Base-by-base conservation (phyloP, 1,140 invertebrate genomes). In the Chrysoperla carnea region DNA sequence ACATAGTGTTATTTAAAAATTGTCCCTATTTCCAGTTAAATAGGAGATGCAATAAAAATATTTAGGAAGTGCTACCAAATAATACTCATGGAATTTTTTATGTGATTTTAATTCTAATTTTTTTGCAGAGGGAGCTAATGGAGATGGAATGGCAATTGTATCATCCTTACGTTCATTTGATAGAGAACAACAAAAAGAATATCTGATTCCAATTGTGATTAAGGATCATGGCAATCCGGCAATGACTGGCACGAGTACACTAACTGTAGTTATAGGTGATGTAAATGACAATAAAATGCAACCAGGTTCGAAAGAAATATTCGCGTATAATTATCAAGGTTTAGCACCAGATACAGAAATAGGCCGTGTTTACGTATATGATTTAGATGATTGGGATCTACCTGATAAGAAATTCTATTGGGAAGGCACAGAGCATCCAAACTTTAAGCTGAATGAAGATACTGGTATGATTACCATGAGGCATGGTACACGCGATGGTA, bases 231-330 rank as follows among this genome's bases (percentile, higher is more conserved):
- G 82, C 39, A 87, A 76, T 56, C 85, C 80, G 8, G 80, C 82
- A 0, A 90, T 92, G 84, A 91, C 88, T 35, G 92, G 90, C 44
- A 94, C 91, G 2, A 92, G 86, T 50, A 95, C 89, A 0, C 59
- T 97, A 6, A 94, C 88, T 0, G 87, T 97, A 6, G 85, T 93
- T 14, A 95, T 98, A 52, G 91, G 92, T 14, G 91, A 93, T 57
- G 80, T 87, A 1, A 97, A 97, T 59, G 92, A 98, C 55, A 95
- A 97, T 63, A 88, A 90, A 64, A 96, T 96, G 87, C 82, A 89
- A 55, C 84, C 89, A 1, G 93, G 93, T 0, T 83, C 82, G 1
- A 97, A 97, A 64, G 87, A 94, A 46, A 95, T 97, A 49, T 84
- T 93, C 58, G 88, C 95, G 0, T 97, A 97, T 61, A 96, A 94